Evolutionary conservation across 2,797 vertebrate genomes (phyloP).

Genomic region (Etheostoma perlongum): DNA sequence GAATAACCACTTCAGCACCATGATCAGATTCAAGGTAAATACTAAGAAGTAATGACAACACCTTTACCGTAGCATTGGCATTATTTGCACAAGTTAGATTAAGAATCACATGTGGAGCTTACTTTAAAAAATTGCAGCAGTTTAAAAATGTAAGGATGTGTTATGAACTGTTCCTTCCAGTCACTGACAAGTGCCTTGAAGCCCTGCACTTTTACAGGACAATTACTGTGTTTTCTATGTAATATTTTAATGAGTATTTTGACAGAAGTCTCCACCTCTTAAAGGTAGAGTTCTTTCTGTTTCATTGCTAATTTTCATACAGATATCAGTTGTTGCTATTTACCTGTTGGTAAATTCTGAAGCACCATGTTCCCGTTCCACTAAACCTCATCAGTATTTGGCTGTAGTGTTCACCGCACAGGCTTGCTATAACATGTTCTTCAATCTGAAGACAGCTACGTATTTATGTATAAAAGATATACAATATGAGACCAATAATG

Average conservation of each 20-base stretch:
- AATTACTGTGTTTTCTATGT: neutral
- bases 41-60: neutral
- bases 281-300: neutral
- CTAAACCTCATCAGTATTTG: neutral
- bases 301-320: neutral
- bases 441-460: neutral
- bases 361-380: neutral
- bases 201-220: neutral
- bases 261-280: neutral
- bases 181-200: neutral
- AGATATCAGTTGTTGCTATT: constrained; percentile 8
- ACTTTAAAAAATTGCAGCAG: neutral
- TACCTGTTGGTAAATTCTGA: neutral
- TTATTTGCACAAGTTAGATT: neutral
- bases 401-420: neutral
- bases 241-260: neutral
- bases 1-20: constrained; percentile 99
- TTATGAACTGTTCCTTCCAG: neutral
- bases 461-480: neutral
- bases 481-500: neutral
- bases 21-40: constrained; percentile 98
- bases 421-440: neutral
- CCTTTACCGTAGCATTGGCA: neutral
- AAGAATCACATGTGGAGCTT: neutral
- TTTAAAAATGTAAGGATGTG: constrained; percentile 10